Evolutionary conservation across 2,797 vertebrate species (phyloP).

Genomic region (Bryconaethiops microstoma): DNA sequence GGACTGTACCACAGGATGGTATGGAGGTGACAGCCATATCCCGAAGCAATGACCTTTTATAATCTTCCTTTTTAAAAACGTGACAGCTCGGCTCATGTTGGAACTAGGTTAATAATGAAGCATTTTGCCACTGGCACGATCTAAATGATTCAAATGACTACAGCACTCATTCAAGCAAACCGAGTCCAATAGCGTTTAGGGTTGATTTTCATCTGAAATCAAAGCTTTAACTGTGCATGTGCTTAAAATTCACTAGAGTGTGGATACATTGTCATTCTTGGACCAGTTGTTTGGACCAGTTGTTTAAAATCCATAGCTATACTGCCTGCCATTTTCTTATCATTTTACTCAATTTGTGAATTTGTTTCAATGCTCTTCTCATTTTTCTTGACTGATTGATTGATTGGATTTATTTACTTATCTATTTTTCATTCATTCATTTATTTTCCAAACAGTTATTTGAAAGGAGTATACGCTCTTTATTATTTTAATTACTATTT

Average conservation of each 20-base stretch:
- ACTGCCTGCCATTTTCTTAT: background rate
- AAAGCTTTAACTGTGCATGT: background rate
- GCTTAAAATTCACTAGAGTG: background rate
- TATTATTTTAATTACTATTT: background rate
- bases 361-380: too few species aligned
- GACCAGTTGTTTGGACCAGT: background rate
- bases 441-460: too few species aligned
- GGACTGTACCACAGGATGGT: background rate
- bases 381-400: too few species aligned
- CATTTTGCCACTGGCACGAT: background rate
- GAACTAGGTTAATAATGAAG: background rate
- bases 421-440: too few species aligned
- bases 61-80: slow-evolving; percentile 6
- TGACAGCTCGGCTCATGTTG: slow-evolving; percentile 17
- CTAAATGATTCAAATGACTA: slow-evolving; percentile 2
- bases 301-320: background rate
- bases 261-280: background rate
- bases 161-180: slow-evolving; percentile 8
- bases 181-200: background rate
- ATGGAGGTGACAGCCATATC: slow-evolving; percentile 10
- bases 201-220: background rate
- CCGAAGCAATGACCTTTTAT: slow-evolving; percentile 17
- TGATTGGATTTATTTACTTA: too few species aligned
- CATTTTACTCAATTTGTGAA: too few species aligned
- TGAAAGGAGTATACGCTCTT: background rate